Base-by-base conservation (phyloP, 2,888 invertebrate species). In the Pegoplata infirma region DNA sequence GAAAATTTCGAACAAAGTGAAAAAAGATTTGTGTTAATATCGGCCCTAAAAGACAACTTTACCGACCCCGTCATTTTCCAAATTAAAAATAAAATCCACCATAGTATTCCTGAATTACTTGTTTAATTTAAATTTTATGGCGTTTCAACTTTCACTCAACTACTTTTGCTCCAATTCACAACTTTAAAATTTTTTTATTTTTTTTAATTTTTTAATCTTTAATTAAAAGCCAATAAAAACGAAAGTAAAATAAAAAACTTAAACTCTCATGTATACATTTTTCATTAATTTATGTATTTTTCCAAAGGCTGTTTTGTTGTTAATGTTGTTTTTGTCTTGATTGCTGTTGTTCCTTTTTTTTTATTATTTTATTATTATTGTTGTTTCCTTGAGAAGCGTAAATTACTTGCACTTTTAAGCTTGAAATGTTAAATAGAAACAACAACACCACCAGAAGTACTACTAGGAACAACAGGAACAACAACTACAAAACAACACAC, bases 371-470 rank as follows among this genome's bases (percentile, higher is more conserved):
- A 12, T 61, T 56, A 19, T 47, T 69, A 4, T 61, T 71, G 71
- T 56, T 66, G 47, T 74, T 79, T 74, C 74, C 69, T 71, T 66
- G 53, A 25, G 66, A 71, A 47, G 75, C 55, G 61, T 49, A 66
- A 79, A 71, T 78, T 79, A 71, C 51, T 74, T 59, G 44, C 59
- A 61, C 64, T 74, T 66, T 68, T 25, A 61, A 55, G 23, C 36
- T 67, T 36, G 46, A 51, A 46, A 46, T 16, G 36, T 40, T 7
- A 32, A 8, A 53, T 7, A n/a, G n/a, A n/a, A n/a, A n/a, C n/a
- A n/a, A n/a, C n/a, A n/a, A n/a, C n/a, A n/a, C n/a, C n/a, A n/a
- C n/a, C n/a, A n/a, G n/a, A n/a, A n/a, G n/a, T n/a, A n/a, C n/a
- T n/a, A n/a, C n/a, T n/a, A n/a, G n/a, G n/a, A n/a, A n/a, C n/a